A percentile compares a stretch with the other conserved stretches of the same genome.
Conservation (phyloP, 2,113 vertebrate genomes). For the Heterotis niloticus region DNA sequence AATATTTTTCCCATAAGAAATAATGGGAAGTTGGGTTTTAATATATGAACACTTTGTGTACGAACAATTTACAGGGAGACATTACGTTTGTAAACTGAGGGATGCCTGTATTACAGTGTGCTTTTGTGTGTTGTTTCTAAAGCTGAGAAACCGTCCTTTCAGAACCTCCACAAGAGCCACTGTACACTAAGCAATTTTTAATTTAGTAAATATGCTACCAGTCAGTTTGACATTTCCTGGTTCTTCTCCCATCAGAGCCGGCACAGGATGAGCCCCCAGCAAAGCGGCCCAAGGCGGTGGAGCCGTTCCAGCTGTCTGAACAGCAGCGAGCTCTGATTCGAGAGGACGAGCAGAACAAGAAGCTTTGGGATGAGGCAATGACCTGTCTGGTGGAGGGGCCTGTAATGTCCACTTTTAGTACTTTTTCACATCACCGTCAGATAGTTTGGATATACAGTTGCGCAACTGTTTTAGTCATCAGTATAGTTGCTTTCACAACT, state of each 20-base stretch:
- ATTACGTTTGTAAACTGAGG: too few relatives aligned
- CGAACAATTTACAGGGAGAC: too few relatives aligned
- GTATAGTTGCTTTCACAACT: too few relatives aligned
- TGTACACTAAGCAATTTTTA: not conserved
- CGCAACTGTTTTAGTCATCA: too few relatives aligned
- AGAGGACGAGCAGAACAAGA: constrained; percentile 89
- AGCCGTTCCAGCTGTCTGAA: constrained; percentile 83
- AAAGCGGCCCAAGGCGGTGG: constrained; percentile 79
- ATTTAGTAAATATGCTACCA: not conserved
- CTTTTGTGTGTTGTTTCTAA: too few relatives aligned
- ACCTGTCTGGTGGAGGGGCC: constrained; percentile 85
- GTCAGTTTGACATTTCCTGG: not conserved
- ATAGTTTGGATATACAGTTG: too few relatives aligned
- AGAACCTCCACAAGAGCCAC: not conserved
- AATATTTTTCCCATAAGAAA: too few relatives aligned
- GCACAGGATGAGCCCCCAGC: constrained; percentile 55
- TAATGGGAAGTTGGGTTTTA: too few relatives aligned
- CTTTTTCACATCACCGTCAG: not conserved
- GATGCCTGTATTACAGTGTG: too few relatives aligned
- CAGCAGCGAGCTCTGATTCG: constrained; percentile 82
- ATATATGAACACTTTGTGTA: too few relatives aligned
- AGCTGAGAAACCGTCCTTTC: too few relatives aligned
- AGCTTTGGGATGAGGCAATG: constrained; percentile 93
- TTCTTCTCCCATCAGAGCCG: constrained; percentile 30
- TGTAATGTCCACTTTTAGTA: constrained; percentile 62